Conservation (phyloP, 2,888 invertebrate species). For the Euplagia quadripunctaria region DNA sequence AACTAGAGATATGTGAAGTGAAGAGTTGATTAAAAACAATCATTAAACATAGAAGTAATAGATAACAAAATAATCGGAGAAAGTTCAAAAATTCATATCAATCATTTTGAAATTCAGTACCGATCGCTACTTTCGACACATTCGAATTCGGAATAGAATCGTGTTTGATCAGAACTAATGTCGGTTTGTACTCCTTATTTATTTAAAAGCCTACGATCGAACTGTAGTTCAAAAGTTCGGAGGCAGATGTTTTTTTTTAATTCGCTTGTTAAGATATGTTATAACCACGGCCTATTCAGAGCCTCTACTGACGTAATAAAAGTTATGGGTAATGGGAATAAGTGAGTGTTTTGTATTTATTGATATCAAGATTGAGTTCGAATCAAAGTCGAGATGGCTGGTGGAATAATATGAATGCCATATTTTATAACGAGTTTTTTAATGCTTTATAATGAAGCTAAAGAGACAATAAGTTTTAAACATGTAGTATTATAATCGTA, state of each 20-base stretch:
- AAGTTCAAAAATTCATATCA: too few relatives aligned
- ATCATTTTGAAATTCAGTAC: too few relatives aligned
- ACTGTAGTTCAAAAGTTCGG: background rate
- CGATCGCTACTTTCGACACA: too few relatives aligned
- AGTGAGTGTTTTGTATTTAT: background rate
- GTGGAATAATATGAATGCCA: too few relatives aligned
- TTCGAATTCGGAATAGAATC: background rate
- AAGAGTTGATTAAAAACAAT: too few relatives aligned
- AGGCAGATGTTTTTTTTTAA: background rate
- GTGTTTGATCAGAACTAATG: too few relatives aligned
- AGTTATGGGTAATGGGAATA: background rate
- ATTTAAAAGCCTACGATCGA: background rate
- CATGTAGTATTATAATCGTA: slow-evolving; percentile 31
- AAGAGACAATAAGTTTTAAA: slow-evolving; percentile 14
- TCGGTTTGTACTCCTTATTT: background rate
- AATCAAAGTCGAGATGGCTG: too few relatives aligned
- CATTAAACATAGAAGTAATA: too few relatives aligned
- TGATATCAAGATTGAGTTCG: background rate
- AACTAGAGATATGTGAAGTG: background rate
- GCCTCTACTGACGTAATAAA: background rate
- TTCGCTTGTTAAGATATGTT: background rate
- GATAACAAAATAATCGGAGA: background rate
- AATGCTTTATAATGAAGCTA: background rate
- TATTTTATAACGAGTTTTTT: background rate
- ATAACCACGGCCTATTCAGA: background rate